Evolutionary conservation across 2,113 vertebrate genomes (phyloP).

Genomic region (Tenebrosternarchus preto): DNA sequence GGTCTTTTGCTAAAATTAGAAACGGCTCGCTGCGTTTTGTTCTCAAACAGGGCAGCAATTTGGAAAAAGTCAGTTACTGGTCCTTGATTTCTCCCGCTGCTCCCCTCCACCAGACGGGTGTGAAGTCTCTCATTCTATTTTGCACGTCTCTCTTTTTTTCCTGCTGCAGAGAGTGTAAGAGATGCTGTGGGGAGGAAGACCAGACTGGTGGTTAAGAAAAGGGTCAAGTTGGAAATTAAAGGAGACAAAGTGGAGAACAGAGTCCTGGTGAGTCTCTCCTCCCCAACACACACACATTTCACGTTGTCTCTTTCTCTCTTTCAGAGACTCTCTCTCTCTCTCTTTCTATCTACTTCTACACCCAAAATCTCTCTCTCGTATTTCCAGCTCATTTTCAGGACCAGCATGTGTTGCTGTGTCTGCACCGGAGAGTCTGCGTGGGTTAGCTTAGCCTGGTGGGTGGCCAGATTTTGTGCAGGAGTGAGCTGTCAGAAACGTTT

Average conservation of each 20-base stretch:
- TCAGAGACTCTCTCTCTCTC: background rate
- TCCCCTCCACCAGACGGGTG: no score
- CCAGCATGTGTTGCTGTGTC: no score
- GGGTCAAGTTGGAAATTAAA: constrained; percentile 93
- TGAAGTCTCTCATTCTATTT: background rate
- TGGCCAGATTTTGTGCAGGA: background rate
- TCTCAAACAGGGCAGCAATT: no score
- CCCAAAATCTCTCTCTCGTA: background rate
- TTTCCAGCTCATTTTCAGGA: constrained; percentile 3
- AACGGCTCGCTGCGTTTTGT: background rate
- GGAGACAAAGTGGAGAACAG: constrained; percentile 94
- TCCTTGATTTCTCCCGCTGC: no score
- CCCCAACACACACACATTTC: background rate
- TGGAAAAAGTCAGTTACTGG: no score
- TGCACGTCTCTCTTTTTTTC: constrained; percentile 1
- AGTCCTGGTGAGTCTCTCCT: constrained; percentile 85
- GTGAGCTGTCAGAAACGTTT: constrained; percentile 7
- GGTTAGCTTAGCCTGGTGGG: background rate
- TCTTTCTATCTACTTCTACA: no score
- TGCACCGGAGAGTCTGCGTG: no score
- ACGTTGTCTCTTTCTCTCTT: background rate
- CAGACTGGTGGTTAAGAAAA: constrained; percentile 90
- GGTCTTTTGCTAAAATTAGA: background rate
- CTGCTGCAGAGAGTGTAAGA: constrained; percentile 76
- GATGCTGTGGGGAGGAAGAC: constrained; percentile 95